Conservation (phyloP, 1,140 invertebrate genomes). For the Steinernema khuongi region DNA sequence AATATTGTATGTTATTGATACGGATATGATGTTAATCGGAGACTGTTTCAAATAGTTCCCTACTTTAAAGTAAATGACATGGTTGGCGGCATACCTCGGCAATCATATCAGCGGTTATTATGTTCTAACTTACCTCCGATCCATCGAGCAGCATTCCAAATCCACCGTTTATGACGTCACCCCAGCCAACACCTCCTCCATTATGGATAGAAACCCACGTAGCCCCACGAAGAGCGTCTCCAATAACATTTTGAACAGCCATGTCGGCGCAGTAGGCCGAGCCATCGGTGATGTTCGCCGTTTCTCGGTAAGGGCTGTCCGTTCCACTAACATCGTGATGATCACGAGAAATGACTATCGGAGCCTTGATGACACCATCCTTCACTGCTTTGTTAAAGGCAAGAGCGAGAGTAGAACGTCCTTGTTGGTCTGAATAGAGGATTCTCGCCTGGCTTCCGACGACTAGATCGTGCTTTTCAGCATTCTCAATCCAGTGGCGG, state of each 20-base stretch:
- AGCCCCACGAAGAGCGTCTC: conserved; percentile 68
- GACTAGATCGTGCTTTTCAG: conserved; percentile 66
- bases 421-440: conserved; percentile 67
- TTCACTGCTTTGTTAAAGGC: conserved; percentile 67
- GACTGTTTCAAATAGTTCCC: too few species aligned
- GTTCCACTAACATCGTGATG: conserved; percentile 71
- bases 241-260: conserved; percentile 69
- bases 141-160: conserved; percentile 70
- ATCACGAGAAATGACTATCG: conserved; percentile 67
- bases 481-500: conserved; percentile 67
- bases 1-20: too few species aligned
- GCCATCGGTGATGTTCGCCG: conserved; percentile 69
- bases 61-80: not conserved
- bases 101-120: not conserved
- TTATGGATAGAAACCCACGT: conserved; percentile 71
- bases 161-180: conserved; percentile 70
- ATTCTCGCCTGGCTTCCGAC: conserved; percentile 65
- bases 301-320: conserved; percentile 69
- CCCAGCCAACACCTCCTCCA: conserved; percentile 70
- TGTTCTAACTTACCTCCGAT: conserved; percentile 57
- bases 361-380: conserved; percentile 63
- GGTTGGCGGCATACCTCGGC: not conserved
- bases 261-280: conserved; percentile 70
- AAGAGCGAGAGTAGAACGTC: conserved; percentile 64
- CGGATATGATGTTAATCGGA: too few species aligned